These are phyloP conservation scores for Enteromius fasciolatus DNA, from an alignment of 2,797 vertebrate species.

Conservation along the genomic window DNA sequence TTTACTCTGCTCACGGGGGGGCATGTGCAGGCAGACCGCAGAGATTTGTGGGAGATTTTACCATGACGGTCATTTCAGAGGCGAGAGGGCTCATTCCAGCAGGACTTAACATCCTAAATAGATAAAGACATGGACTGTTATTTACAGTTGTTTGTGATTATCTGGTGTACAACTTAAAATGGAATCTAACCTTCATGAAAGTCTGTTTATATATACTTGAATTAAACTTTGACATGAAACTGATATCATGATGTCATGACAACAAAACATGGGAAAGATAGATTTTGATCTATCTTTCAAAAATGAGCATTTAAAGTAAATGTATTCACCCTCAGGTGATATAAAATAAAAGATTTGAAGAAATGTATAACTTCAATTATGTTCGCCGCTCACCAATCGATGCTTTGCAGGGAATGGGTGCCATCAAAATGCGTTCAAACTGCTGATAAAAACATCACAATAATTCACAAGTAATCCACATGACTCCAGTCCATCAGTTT, in stretches of 20 bases:
- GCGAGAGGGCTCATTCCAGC: slow-evolving; percentile 18
- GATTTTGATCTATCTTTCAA: background rate
- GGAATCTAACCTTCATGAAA: slow-evolving; percentile 11
- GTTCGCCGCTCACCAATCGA: background rate
- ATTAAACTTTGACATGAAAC: background rate
- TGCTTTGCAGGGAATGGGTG: background rate
- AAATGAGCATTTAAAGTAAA: background rate
- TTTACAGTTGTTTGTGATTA: slow-evolving; percentile 20
- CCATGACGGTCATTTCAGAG: slow-evolving; percentile 37
- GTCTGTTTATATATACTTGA: background rate
- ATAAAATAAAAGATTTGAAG: background rate
- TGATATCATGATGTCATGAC: background rate
- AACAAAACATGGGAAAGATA: background rate
- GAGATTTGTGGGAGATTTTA: slow-evolving; percentile 45
- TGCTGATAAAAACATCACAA: background rate
- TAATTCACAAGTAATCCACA: background rate
- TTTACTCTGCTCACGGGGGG: slow-evolving; percentile 11
- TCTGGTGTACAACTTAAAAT: slow-evolving; percentile 15
- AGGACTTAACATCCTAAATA: slow-evolving; percentile 22
- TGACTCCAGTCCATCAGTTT: background rate
- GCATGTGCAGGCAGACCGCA: background rate
- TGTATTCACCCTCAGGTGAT: background rate
- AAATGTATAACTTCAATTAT: background rate
- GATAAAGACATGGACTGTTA: slow-evolving; percentile 20
- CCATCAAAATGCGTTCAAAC: background rate